Evolutionary conservation across 2,113 vertebrate genomes (phyloP), one percentile per base, ranked within the genome.

Genomic region (Misgurnus anguillicaudatus): DNA sequence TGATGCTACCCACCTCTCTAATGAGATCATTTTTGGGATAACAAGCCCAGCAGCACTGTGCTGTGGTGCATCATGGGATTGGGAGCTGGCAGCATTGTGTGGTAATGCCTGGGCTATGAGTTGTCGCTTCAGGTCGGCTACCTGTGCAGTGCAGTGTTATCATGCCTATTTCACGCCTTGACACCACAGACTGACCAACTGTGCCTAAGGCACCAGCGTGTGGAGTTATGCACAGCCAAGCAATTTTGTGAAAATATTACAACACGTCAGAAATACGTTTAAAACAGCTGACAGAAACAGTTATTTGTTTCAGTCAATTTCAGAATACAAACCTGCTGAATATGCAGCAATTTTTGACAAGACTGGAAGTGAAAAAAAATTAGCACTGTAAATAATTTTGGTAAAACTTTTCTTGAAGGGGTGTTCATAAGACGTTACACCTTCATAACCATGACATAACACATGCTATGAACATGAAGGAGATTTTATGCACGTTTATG

Each of bases 81-180:
- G n/a, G 11, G 71, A 14, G 66, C 45, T 83, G 78, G 72, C 73
- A 17, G 65, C 79, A 83, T 76, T 83, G 45, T 73, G 24, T 67
- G 62, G 53, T 80, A 82, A 80, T 69, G 61, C 61, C 24, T 11
- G 70, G 45, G 45, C 17, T 55, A 45, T 6, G 39, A 69, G 55
- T 81, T 38, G 48, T 19, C 7, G 5, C 62, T n/a, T 55, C 21
- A 53, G 31, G 61, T 19, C 19, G 36, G 55, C 68, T 62, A 81
- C 81, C 62, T 81, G 75, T 73, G 79, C 48, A 31, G 24, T 45
- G 71, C 79, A 76, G 48, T n/a, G 78, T 57, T 83, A 70, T 83
- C 84, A 79, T 71, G 71, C 57, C 47, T 66, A 79, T 82, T 82
- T 82, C 77, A 82, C 67, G 24, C 78, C 65, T 24, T 61, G 21